phyloP scores from a whole-genome alignment of 2,888 invertebrate genomes.

The Aproaerema taeniolella region DNA sequence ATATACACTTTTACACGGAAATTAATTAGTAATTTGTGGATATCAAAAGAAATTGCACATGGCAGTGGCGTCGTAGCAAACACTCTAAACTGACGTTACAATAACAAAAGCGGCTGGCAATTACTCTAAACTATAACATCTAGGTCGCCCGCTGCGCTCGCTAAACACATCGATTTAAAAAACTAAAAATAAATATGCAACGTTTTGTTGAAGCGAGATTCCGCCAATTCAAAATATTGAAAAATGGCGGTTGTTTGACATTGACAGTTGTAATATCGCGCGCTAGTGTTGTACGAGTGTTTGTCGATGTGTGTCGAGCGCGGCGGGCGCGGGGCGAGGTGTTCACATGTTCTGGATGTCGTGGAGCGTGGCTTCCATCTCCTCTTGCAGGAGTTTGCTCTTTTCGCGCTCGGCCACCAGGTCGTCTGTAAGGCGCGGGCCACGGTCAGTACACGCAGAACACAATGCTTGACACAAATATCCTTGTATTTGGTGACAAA shows the following conservation, averaged over 20 bases:
- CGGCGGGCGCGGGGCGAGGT: conserved; percentile 38
- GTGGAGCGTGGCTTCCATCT: conserved; percentile 99
- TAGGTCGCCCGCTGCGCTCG: conserved; percentile 52
- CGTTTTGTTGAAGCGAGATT: conserved; percentile 1
- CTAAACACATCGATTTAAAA: conserved; percentile 22
- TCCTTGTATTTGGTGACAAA: conserved; percentile 18
- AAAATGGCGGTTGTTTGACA: conserved; percentile 26
- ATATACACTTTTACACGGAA: conserved; percentile 54
- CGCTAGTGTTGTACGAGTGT: conserved; percentile 25
- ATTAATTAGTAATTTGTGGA: conserved; percentile 56
- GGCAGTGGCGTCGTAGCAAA: conserved; percentile 72
- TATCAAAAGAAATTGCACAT: conserved; percentile 66
- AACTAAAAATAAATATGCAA: conserved; percentile 12
- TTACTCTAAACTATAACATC: conserved; percentile 69
- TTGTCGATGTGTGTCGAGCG: conserved; percentile 24
- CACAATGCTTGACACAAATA: conserved; percentile 36
- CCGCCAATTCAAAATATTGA: conserved; percentile 20
- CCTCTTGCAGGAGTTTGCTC: conserved; percentile 97
- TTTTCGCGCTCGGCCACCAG: conserved; percentile 95
- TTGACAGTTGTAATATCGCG: conserved; percentile 24
- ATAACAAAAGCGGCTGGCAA: conserved; percentile 73
- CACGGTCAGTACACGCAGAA: conserved; percentile 66
- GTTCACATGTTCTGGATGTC: conserved; percentile 99
- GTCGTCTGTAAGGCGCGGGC: conserved; percentile 89
- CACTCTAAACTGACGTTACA: conserved; percentile 62